Evolutionary conservation across 2,888 invertebrate species (phyloP).

Genomic region (Polyploca ridens): DNA sequence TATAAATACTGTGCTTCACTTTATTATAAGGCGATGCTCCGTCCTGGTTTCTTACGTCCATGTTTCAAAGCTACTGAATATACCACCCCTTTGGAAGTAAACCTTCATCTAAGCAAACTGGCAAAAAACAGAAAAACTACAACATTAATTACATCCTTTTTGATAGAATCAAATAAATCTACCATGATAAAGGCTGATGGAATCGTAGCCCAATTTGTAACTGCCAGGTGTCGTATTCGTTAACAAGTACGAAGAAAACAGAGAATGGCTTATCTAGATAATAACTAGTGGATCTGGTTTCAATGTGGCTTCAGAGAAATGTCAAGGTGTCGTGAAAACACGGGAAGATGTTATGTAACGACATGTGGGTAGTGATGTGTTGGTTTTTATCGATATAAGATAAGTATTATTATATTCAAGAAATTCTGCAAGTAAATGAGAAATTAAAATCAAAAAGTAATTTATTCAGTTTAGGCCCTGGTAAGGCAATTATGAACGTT

Average conservation of each 20-base stretch:
- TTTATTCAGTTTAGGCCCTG: too few species aligned
- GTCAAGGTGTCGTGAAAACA: conserved; percentile 20
- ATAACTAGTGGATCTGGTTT: conserved; percentile 21
- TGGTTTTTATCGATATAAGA: not conserved
- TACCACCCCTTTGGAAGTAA: too few species aligned
- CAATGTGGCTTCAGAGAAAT: conserved; percentile 21
- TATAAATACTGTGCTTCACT: too few species aligned
- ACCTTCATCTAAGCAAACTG: too few species aligned
- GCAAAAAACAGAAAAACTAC: too few species aligned
- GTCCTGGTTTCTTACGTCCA: too few species aligned
- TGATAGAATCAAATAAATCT: not conserved
- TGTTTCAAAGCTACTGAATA: too few species aligned
- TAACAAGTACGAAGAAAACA: conserved; percentile 6
- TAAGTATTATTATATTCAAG: not conserved
- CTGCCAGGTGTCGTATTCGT: conserved; percentile 13
- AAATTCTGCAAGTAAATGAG: too few species aligned
- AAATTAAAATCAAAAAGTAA: too few species aligned
- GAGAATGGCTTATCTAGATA: conserved; percentile 16
- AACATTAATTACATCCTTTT: too few species aligned
- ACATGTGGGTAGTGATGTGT: not conserved
- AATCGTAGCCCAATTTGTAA: conserved; percentile 3
- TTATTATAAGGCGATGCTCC: too few species aligned
- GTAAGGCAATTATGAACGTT: too few species aligned
- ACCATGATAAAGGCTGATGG: not conserved
- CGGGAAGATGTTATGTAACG: conserved; percentile 12